Evolutionary conservation across 2,888 invertebrate genomes (phyloP).

Genomic region (Dryadula phaetusa): DNA sequence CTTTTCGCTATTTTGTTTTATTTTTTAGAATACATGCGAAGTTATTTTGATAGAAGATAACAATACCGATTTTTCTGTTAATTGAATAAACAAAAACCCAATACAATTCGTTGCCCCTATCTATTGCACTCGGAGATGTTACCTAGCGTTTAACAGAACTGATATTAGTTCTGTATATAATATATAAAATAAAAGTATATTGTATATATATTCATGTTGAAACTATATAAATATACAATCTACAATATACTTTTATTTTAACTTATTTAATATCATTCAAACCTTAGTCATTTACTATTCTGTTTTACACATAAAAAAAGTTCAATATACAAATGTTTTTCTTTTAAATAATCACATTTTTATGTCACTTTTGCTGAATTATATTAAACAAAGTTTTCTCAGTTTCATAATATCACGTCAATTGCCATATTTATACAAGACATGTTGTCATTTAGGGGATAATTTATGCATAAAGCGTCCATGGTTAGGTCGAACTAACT

Average conservation of each 20-base stretch:
- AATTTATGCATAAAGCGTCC: slow-evolving; percentile 40
- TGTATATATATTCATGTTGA: no score
- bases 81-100: no score
- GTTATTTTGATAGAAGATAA: background rate
- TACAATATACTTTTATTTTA: no score
- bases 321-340: no score
- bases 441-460: slow-evolving; percentile 25
- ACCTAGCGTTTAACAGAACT: background rate
- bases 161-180: no score
- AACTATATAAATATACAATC: no score
- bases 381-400: background rate
- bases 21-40: background rate
- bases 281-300: no score
- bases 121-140: background rate
- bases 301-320: no score
- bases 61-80: background rate
- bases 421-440: slow-evolving; percentile 14
- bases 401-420: background rate
- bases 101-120: background rate
- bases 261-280: no score
- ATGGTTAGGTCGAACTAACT: slow-evolving; percentile 41
- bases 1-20: background rate
- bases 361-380: no score
- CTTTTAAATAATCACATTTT: no score
- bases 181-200: no score